A percentile compares a stretch with the other conserved stretches of the same genome.
Conservation (phyloP, 2,113 vertebrate genomes). For the Machaerirhynchus nigripectus region DNA sequence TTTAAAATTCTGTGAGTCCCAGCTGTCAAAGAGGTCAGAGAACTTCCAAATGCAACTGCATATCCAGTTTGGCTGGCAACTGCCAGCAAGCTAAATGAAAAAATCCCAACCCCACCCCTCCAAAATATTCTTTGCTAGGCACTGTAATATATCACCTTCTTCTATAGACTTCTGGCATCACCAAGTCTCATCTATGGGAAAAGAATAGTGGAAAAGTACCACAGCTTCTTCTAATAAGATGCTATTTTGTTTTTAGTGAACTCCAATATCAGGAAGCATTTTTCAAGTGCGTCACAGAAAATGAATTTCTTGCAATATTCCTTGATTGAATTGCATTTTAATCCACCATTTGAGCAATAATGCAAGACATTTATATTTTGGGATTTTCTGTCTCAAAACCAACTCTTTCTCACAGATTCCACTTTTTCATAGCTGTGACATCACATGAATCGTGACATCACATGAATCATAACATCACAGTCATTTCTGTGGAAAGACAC, state of each 20-base stretch:
- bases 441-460: conserved; percentile 24
- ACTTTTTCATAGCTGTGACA: background rate
- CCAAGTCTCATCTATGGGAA: background rate
- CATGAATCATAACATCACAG: conserved; percentile 27
- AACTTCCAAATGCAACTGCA: background rate
- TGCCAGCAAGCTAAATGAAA: background rate
- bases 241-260: background rate
- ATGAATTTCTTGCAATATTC: background rate
- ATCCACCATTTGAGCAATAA: background rate
- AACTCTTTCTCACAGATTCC: background rate
- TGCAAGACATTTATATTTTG: background rate
- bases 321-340: background rate
- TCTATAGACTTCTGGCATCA: background rate
- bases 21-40: background rate
- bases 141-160: background rate
- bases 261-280: background rate
- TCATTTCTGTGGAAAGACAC: conserved; percentile 11
- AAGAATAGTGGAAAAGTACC: background rate
- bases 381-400: conserved; percentile 2
- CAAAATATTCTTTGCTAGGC: background rate
- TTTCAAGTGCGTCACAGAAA: background rate
- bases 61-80: background rate
- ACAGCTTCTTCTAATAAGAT: background rate
- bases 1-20: background rate
- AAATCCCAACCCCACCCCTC: background rate